Conservation (phyloP, 2,797 vertebrate genomes). For the Sebastes diploproa region DNA sequence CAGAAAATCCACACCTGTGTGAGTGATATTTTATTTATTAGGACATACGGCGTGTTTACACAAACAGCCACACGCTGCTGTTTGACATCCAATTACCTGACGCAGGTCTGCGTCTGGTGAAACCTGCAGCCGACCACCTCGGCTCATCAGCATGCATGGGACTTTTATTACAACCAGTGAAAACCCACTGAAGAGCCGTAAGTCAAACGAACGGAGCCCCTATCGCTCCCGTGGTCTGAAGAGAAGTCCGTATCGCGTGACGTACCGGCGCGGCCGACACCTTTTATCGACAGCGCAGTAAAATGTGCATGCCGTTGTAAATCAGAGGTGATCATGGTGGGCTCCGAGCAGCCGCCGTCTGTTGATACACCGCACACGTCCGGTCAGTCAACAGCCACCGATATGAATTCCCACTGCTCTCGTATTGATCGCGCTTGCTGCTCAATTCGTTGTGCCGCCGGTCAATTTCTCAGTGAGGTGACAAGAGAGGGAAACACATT, state of each 20-base stretch:
- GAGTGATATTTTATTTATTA: conserved; percentile 24
- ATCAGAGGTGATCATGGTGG: conserved; percentile 28
- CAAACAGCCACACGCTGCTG: not conserved
- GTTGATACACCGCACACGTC: conserved; percentile 10
- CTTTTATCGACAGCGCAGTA: conserved; percentile 21
- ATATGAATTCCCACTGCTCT: conserved; percentile 22
- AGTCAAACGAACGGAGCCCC: conserved; percentile 18
- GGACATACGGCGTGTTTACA: conserved; percentile 8
- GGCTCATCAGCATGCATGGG: conserved; percentile 38
- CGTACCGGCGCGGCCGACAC: not conserved
- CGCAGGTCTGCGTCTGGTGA: not conserved
- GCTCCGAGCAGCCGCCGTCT: not conserved
- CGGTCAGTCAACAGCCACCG: conserved; percentile 8
- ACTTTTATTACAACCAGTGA: conserved; percentile 13
- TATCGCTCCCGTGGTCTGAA: conserved; percentile 4
- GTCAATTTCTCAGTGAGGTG: conserved; percentile 40
- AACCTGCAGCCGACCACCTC: not conserved
- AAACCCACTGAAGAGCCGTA: conserved; percentile 19
- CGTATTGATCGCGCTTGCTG: conserved; percentile 43
- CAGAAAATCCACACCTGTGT: not conserved
- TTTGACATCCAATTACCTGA: conserved; percentile 27
- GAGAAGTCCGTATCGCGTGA: conserved; percentile 1
- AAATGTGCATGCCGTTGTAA: conserved; percentile 21
- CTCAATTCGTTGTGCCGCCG: conserved; percentile 13
- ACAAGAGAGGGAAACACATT: conserved; percentile 20